phyloP scores from a whole-genome alignment of 2,113 vertebrate species.

The Pholis gunnellus region DNA sequence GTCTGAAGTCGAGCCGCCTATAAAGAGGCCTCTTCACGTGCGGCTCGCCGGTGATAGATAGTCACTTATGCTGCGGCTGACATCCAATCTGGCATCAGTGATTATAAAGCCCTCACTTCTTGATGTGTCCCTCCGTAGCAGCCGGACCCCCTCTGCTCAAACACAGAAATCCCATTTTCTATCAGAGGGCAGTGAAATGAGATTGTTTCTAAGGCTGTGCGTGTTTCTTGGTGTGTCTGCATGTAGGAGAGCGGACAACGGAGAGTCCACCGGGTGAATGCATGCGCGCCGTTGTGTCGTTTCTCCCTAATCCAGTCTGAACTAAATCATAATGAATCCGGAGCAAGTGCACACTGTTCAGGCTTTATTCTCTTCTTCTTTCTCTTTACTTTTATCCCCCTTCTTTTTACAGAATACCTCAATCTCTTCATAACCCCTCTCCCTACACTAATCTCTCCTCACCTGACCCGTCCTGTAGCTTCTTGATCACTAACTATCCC shows the following conservation, averaged over 20 bases:
- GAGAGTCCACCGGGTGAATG: conserved; percentile 5
- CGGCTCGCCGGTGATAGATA: conserved; percentile 73
- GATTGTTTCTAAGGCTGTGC: conserved; percentile 37
- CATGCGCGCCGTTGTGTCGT: conserved; percentile 9
- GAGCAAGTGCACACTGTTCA: neutral
- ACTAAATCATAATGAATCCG: conserved; percentile 14
- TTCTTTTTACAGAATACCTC: neutral
- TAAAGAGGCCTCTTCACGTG: conserved; percentile 73
- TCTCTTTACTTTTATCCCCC: neutral
- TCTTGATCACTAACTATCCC: conserved; percentile 42
- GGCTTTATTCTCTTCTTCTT: neutral
- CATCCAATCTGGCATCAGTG: conserved; percentile 81
- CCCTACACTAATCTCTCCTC: conserved; percentile 20
- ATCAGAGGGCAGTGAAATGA: conserved; percentile 69
- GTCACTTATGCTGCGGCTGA: conserved; percentile 79
- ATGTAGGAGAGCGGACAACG: neutral
- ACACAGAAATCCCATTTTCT: conserved; percentile 77
- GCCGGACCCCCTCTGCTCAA: conserved; percentile 66
- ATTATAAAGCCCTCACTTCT: conserved; percentile 79
- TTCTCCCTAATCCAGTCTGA: conserved; percentile 22
- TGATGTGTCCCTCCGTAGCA: conserved; percentile 68
- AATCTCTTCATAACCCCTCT: neutral
- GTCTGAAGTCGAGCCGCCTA: conserved; percentile 71
- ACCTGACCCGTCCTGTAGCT: conserved; percentile 32
- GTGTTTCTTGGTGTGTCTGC: conserved; percentile 21